Evolutionary conservation across 2,888 invertebrate genomes (phyloP).

Genomic region (Mellilla xanthometata): DNA sequence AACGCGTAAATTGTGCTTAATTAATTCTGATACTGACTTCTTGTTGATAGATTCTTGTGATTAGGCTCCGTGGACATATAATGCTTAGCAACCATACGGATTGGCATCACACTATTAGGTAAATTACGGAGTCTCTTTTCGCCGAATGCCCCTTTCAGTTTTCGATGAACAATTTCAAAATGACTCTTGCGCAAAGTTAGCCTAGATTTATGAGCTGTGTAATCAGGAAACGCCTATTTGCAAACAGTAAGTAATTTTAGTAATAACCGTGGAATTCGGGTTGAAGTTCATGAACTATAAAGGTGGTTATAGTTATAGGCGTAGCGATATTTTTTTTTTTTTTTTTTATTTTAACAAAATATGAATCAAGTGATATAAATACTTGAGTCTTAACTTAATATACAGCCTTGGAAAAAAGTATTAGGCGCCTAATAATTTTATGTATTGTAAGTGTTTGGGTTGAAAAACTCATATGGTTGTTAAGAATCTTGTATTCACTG

Average conservation of each 20-base stretch:
- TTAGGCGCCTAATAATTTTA: no score
- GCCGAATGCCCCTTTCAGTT: slow-evolving; percentile 13
- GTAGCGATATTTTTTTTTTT: slow-evolving; percentile 6
- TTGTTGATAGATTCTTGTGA: slow-evolving; percentile 41
- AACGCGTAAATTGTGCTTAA: slow-evolving; percentile 38
- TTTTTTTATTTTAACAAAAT: no score
- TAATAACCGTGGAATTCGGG: slow-evolving; percentile 32
- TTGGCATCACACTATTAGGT: slow-evolving; percentile 19
- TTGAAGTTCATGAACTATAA: slow-evolving; percentile 34
- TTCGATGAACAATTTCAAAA: slow-evolving; percentile 21
- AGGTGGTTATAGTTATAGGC: slow-evolving; percentile 4
- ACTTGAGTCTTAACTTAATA: no score
- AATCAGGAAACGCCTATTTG: slow-evolving; percentile 31
- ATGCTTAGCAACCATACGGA: slow-evolving; percentile 34
- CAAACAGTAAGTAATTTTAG: slow-evolving; percentile 25
- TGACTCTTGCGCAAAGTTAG: slow-evolving; percentile 24
- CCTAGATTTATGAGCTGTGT: slow-evolving; percentile 29
- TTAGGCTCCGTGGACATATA: slow-evolving; percentile 37
- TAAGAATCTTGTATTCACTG: no score
- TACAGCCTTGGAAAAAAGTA: no score
- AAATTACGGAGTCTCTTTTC: slow-evolving; percentile 5
- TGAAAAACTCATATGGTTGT: no score
- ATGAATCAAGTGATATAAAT: no score
- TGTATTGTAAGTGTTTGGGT: no score
- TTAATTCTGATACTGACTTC: slow-evolving; percentile 40